Base-by-base conservation (phyloP, 2,113 vertebrate genomes). In the Phaethon lepturus region DNA sequence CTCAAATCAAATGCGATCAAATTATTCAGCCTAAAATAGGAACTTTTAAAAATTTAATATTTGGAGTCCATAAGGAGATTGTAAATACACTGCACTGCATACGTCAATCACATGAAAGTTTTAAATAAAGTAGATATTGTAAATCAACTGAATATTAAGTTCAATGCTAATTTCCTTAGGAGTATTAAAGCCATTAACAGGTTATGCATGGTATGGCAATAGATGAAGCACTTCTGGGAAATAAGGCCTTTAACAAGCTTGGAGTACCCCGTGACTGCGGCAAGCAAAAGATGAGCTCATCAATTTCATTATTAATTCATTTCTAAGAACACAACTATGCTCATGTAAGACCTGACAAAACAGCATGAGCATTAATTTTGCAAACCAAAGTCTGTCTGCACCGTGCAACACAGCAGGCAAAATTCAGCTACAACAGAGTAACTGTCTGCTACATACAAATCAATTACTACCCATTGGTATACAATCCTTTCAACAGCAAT, bases 221-320 rank as follows among this genome's bases (percentile, higher is more conserved):
- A 86, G 69, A 55, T 42, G 78, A 83, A 94, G 72, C 63, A 50
- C 74, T 91, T 94, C 67, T 97, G 90, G 85, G 77, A 80, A 93
- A 94, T 74, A 62, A 94, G 31, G 47, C 52, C 83, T 82, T 93
- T 89, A 87, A 96, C 58, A 96, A 86, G 63, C 67, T 50, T 47
- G 64, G 88, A 94, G 63, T 33, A 64, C n/a, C 83, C 49, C 33
- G 17, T 92, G 75, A 87, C 63, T 9, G 3, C 75, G 82, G 75
- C 58, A 94, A 94, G 60, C 19, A 15, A 40, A 77, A 86, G 91
- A 91, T 82, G 83, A 92, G 80, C 85, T 97, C 93, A 91, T 95
- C 79, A 96, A 78, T 88, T 88, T 78, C 89, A 97, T 97, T 87
- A 94, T 87, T 95, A 79, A 97, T 95, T 97, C 81, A 97, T 96